phyloP scores from a whole-genome alignment of 2,888 invertebrate genomes.

The Sarcophaga caerulescens region DNA sequence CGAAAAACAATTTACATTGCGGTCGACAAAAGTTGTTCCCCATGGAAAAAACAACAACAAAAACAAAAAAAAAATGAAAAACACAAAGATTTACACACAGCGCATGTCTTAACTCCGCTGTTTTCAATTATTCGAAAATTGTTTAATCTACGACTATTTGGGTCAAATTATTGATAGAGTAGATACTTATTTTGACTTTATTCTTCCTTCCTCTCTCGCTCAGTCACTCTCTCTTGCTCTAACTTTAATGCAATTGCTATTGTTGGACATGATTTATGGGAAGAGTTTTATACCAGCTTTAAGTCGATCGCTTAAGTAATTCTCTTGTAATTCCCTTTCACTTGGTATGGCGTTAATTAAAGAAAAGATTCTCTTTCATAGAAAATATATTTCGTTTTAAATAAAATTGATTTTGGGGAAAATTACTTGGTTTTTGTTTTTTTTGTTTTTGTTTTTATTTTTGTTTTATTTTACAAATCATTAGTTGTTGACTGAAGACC shows the following conservation, averaged over 20 bases:
- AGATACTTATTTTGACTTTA: constrained; percentile 12
- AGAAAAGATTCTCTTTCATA: neutral
- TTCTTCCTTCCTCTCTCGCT: too few species aligned
- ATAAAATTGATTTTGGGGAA: constrained; percentile 30
- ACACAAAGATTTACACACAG: constrained; percentile 1
- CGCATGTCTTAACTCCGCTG: constrained; percentile 36
- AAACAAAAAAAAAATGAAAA: neutral
- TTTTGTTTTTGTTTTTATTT: too few species aligned
- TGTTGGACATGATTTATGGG: neutral
- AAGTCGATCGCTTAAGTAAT: neutral
- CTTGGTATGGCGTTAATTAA: neutral
- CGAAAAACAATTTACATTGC: constrained; percentile 34
- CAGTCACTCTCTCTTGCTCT: too few species aligned
- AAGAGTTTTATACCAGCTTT: neutral
- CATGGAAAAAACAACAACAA: too few species aligned
- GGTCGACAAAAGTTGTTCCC: constrained; percentile 5
- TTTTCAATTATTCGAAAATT: constrained; percentile 36
- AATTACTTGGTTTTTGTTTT: neutral
- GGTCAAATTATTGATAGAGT: constrained; percentile 34
- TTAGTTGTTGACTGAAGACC: constrained; percentile 39
- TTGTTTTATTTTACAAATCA: constrained; percentile 19
- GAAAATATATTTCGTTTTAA: neutral
- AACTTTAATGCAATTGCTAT: neutral
- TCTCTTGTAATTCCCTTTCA: neutral
- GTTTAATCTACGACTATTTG: constrained; percentile 24